Conservation (phyloP, 2,888 invertebrate genomes). For the Sinhomidia bicolor region DNA sequence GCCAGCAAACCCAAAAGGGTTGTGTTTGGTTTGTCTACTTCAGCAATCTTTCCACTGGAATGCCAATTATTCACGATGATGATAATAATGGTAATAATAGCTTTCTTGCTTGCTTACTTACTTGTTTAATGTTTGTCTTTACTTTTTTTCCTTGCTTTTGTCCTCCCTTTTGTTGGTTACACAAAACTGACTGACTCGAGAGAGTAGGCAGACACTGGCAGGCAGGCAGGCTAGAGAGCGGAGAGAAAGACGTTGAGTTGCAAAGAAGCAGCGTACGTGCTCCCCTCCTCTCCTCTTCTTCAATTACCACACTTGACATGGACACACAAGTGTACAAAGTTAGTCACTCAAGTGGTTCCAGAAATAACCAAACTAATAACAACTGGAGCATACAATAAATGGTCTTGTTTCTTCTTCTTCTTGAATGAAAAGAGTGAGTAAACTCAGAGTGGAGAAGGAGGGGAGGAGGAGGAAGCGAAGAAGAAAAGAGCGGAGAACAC, state of each 20-base stretch:
- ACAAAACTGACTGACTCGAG: neutral
- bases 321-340: slow-evolving; percentile 60
- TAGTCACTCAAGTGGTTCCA: slow-evolving; percentile 61
- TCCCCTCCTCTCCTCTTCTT: neutral
- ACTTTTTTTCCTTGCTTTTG: neutral
- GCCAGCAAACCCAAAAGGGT: too few relatives aligned
- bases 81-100: slow-evolving; percentile 47
- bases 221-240: too few relatives aligned
- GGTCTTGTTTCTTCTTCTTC: slow-evolving; percentile 37
- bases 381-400: slow-evolving; percentile 33
- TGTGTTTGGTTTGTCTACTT: neutral
- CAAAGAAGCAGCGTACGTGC: too few relatives aligned
- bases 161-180: neutral
- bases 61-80: slow-evolving; percentile 56
- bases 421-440: neutral
- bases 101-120: slow-evolving; percentile 44
- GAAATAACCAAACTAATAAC: slow-evolving; percentile 41
- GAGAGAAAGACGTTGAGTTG: neutral
- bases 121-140: slow-evolving; percentile 42
- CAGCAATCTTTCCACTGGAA: slow-evolving; percentile 46
- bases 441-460: slow-evolving; percentile 21
- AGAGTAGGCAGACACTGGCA: neutral
- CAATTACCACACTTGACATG: slow-evolving; percentile 57
- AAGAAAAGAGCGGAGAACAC: neutral
- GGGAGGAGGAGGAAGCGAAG: neutral